Conservation (phyloP, 1,140 invertebrate species). For the Euwallacea fornicatus region DNA sequence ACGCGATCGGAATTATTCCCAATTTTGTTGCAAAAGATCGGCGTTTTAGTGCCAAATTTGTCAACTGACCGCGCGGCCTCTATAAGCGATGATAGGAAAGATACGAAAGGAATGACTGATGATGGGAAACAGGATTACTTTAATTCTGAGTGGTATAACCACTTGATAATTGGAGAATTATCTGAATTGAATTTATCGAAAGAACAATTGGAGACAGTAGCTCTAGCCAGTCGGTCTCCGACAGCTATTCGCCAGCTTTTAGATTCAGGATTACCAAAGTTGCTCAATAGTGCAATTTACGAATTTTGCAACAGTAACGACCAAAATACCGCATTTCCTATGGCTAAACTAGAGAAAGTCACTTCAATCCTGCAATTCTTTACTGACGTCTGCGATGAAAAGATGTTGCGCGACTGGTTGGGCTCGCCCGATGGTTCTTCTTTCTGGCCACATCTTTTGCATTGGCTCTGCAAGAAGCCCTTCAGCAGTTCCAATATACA, state of each 20-base stretch:
- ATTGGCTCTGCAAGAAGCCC: slow-evolving; percentile 67
- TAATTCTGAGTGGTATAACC: slow-evolving; percentile 60
- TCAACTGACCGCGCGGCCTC: slow-evolving; percentile 58
- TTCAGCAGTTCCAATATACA: slow-evolving; percentile 54
- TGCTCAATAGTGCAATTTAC: slow-evolving; percentile 62
- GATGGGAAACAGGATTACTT: slow-evolving; percentile 66
- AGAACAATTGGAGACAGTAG: slow-evolving; percentile 72
- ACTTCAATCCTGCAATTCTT: slow-evolving; percentile 78
- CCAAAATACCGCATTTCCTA: slow-evolving; percentile 44
- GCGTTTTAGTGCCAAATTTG: slow-evolving; percentile 64
- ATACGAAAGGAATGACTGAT: slow-evolving; percentile 65
- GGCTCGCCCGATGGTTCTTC: slow-evolving; percentile 73
- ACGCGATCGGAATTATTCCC: slow-evolving; percentile 77
- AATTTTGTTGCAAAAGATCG: slow-evolving; percentile 71
- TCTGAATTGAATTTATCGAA: slow-evolving; percentile 60
- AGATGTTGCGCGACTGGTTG: slow-evolving; percentile 83
- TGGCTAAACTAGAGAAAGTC: slow-evolving; percentile 60
- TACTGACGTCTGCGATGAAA: slow-evolving; percentile 75
- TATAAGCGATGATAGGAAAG: slow-evolving; percentile 64
- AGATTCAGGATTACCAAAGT: slow-evolving; percentile 73
- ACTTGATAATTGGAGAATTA: slow-evolving; percentile 54
- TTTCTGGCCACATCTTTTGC: slow-evolving; percentile 82
- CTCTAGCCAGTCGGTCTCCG: slow-evolving; percentile 74
- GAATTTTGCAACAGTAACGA: slow-evolving; percentile 58
- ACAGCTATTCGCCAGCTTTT: slow-evolving; percentile 73